Conservation (phyloP, 1,140 invertebrate genomes). For the Venturia canescens region DNA sequence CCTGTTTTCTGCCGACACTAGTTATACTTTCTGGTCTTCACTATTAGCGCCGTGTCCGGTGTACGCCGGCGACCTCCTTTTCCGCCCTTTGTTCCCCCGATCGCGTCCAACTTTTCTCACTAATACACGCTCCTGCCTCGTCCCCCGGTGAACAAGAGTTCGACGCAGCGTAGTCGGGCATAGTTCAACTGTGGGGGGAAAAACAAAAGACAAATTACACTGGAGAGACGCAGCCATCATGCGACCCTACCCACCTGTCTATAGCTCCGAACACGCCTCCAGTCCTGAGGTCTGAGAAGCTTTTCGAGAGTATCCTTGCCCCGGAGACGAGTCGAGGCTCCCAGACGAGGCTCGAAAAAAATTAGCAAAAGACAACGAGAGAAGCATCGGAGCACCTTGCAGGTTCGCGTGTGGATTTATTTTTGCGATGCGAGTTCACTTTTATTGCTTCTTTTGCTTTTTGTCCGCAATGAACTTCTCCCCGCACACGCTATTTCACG, state of each 20-base stretch:
- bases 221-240: slow-evolving; percentile 64
- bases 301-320: background rate
- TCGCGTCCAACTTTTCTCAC: slow-evolving; percentile 48
- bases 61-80: slow-evolving; percentile 56
- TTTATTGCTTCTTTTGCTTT: slow-evolving; percentile 29
- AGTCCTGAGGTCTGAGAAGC: slow-evolving; percentile 23
- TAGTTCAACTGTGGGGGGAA: slow-evolving; percentile 51
- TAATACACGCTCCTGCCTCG: slow-evolving; percentile 40
- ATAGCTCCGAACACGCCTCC: slow-evolving; percentile 44
- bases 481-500: background rate
- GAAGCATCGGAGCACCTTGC: slow-evolving; percentile 16
- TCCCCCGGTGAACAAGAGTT: slow-evolving; percentile 38
- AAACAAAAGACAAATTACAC: slow-evolving; percentile 76
- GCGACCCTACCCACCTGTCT: slow-evolving; percentile 73
- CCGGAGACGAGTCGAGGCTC: slow-evolving; percentile 23
- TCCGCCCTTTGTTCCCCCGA: slow-evolving; percentile 69
- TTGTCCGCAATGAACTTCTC: background rate
- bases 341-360: slow-evolving; percentile 27
- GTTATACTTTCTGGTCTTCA: slow-evolving; percentile 44
- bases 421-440: slow-evolving; percentile 29
- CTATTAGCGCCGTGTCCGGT: slow-evolving; percentile 40
- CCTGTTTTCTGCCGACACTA: slow-evolving; percentile 51
- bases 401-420: slow-evolving; percentile 49
- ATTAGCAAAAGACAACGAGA: slow-evolving; percentile 28
- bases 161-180: background rate